Base-by-base conservation (phyloP, 2,888 invertebrate species). In the Ophion ellenae region DNA sequence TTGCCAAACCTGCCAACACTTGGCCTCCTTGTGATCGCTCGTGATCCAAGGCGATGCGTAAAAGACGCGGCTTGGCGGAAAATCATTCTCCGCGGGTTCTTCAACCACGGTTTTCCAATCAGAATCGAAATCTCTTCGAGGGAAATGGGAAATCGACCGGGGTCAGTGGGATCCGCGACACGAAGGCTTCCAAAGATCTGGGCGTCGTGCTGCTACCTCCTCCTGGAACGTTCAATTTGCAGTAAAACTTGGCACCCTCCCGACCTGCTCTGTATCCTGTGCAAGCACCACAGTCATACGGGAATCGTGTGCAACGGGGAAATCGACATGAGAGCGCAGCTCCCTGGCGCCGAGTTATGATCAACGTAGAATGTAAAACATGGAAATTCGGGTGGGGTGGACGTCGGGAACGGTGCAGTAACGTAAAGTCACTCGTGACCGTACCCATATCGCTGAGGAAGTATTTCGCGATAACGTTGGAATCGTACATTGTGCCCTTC, bases 171-270 rank as follows among this genome's bases (percentile, higher is more conserved):
- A 40, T 64, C 47, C 28, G 53, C 20, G 20, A 64, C n/a, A 66
- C 14, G 32, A 64, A 70, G 53, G 67, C 71, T 69, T 63, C 83
- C 57, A 83, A 79, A 78, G 74, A 83, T 80, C 73, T 36, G 14
- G 47, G 47, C 11, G 74, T 53, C 24, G 73, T 67, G 69, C 64
- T 57, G 61, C 24, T 57, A 36, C 70, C 40, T 47, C 32, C 32
- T 32, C 4, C 32, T 4, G 40, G 80, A 67, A 74, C 64, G 77
- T 86, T 86, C 85, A 86, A 86, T 86, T 86, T 83, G 85, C 85
- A 86, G 85, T 86, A 86, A 86, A 86, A 86, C 80, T 76, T 74
- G 53, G 71, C 67, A 61, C 47, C 59, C n/a, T 14, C 57, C n/a
- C 64, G 32, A 32, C 28, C 53, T 28, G 61, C 59, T 74, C 40